These are phyloP conservation scores for Eretmochelys imbricata DNA, from an alignment of 2,113 vertebrate genomes.

Conservation along the genomic window DNA sequence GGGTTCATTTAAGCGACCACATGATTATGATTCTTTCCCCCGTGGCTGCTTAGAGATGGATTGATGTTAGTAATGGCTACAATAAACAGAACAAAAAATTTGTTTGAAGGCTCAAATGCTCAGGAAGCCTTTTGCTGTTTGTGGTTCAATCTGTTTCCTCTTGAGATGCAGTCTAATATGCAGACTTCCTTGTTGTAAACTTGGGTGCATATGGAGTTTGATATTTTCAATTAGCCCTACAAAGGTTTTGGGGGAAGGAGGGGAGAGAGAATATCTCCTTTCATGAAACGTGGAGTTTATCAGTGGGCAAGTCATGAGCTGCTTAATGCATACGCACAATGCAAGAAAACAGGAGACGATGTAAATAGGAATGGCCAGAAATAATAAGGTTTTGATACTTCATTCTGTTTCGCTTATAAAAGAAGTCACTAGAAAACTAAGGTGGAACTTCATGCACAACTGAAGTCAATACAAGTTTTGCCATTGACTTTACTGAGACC, in stretches of 20 bases:
- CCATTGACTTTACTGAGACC: background rate
- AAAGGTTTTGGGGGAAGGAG: background rate
- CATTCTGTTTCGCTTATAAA: background rate
- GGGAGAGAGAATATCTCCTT: background rate
- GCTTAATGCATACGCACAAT: background rate
- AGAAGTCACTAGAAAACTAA: background rate
- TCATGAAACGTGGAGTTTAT: background rate
- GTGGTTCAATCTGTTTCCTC: background rate
- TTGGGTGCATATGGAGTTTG: background rate
- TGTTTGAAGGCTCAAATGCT: constrained; percentile 1
- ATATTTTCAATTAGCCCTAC: background rate
- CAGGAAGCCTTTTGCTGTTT: background rate
- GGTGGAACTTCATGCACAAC: background rate
- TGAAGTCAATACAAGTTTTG: background rate
- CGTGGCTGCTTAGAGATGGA: background rate
- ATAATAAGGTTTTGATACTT: background rate
- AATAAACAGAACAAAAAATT: background rate
- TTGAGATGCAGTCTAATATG: background rate
- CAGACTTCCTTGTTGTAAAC: background rate
- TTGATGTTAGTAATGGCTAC: background rate
- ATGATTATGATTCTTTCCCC: background rate
- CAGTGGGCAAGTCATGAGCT: background rate
- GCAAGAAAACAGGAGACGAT: background rate
- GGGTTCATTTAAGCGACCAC: background rate
- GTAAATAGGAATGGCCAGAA: background rate